Evolutionary conservation across 2,113 vertebrate species (phyloP).

Genomic region (Peromyscus californicus): DNA sequence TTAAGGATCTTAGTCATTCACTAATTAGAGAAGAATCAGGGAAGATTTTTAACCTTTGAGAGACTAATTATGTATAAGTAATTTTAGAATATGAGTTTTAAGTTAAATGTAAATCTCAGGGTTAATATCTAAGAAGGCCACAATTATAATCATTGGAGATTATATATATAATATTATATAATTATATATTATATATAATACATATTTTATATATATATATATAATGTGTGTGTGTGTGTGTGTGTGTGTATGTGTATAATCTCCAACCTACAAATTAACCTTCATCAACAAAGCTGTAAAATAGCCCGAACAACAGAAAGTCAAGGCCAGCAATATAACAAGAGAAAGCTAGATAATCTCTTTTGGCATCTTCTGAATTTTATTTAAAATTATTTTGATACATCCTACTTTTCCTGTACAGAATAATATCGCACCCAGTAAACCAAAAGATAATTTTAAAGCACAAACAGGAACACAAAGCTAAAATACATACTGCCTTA

Average conservation of each 20-base stretch:
- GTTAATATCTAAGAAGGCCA: conserved; percentile 7
- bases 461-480: not conserved
- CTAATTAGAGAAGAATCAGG: not conserved
- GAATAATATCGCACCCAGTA: not conserved
- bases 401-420: not conserved
- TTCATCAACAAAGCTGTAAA: not conserved
- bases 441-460: not conserved
- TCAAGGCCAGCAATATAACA: not conserved
- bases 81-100: not conserved
- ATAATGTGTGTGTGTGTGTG: not conserved
- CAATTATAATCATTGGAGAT: not conserved
- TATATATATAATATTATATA: too few relatives aligned
- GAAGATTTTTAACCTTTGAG: conserved; percentile 18
- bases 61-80: not conserved
- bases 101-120: not conserved
- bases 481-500: not conserved
- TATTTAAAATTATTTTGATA: conserved; percentile 5
- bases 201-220: not conserved
- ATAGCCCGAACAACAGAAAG: conserved; percentile 15
- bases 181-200: not conserved
- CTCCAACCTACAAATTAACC: not conserved
- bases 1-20: not conserved
- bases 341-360: not conserved
- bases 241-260: not conserved
- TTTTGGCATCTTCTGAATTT: not conserved